These are phyloP conservation scores for Intellagama lesueurii DNA, from an alignment of 2,797 vertebrate species.

Conservation along the genomic window DNA sequence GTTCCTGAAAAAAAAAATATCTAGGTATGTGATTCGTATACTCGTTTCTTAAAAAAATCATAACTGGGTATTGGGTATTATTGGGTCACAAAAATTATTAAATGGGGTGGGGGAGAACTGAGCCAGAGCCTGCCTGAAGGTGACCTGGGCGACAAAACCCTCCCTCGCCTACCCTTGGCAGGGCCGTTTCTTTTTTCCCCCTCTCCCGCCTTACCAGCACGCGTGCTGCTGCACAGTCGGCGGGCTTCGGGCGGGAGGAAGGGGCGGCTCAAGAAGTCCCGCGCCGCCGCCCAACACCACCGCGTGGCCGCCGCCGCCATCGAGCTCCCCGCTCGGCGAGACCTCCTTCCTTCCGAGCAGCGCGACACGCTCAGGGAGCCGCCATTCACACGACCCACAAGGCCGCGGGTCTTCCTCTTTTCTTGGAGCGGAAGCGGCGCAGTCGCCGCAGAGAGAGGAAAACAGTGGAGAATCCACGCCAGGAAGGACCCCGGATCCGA, in stretches of 20 bases:
- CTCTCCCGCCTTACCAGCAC: no score
- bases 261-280: neutral
- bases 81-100: no score
- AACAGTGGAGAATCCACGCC: neutral
- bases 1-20: no score
- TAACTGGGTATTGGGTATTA: no score
- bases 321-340: neutral
- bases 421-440: neutral
- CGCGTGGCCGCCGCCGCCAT: neutral
- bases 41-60: no score
- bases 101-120: no score
- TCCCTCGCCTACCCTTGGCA: no score
- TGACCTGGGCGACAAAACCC: no score
- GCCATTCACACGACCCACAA: conserved; percentile 12
- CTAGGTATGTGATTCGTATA: no score
- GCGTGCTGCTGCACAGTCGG: neutral
- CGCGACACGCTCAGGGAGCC: accelerated
- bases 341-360: no score
- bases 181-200: no score
- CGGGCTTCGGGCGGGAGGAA: neutral
- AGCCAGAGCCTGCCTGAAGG: no score
- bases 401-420: neutral
- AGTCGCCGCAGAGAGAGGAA: neutral
- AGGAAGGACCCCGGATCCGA: neutral
- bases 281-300: neutral